Conservation (phyloP, 2,797 vertebrate genomes). For the Pipistrellus nathusii region DNA sequence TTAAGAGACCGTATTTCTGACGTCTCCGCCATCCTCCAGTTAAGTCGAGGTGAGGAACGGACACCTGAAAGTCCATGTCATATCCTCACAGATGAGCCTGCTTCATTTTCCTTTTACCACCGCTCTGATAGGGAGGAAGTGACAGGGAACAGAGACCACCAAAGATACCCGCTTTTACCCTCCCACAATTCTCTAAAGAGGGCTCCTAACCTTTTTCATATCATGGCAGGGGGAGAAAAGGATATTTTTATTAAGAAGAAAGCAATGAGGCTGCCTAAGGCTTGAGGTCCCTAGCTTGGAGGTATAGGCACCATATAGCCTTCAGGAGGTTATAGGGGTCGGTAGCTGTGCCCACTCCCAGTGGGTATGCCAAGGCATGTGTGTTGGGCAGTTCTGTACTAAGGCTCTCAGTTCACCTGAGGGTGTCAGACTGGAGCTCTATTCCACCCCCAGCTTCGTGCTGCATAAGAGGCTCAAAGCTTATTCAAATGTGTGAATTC, state of each 20-base stretch:
- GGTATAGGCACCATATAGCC: background rate
- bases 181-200: background rate
- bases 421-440: background rate
- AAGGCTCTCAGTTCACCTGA: background rate
- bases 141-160: background rate
- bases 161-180: background rate
- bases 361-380: background rate
- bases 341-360: background rate
- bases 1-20: background rate
- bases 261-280: background rate
- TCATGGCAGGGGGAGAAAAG: background rate
- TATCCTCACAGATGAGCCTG: background rate
- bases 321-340: background rate
- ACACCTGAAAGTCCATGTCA: background rate
- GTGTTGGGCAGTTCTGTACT: background rate
- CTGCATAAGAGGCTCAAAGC: background rate
- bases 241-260: background rate
- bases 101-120: background rate
- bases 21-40: background rate
- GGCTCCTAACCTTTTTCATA: background rate
- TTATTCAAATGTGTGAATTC: background rate
- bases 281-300: background rate
- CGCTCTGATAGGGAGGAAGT: background rate
- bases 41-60: background rate
- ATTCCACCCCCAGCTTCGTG: background rate